Evolutionary conservation across 2,797 vertebrate genomes (phyloP), one percentile per base, ranked within the genome.

Genomic region (Menidia menidia): DNA sequence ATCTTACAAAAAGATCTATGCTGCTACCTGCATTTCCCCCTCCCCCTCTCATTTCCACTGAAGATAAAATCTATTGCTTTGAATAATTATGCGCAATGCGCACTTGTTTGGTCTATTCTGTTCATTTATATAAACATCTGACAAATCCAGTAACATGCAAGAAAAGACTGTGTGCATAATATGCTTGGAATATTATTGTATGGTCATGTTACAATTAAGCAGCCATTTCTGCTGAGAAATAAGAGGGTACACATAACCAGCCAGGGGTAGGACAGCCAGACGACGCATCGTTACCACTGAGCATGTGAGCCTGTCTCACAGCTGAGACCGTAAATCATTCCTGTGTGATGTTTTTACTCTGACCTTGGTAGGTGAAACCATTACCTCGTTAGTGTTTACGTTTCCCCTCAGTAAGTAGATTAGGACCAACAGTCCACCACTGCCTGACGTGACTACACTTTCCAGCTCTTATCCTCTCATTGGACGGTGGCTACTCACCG

Each of bases 401-500:
- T 91, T 80, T 85, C 57, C 55, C 65, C 71, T 61, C 75, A 50
- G 33, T 91, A 90, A 93, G 89, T 70, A 87, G 92, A 93, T 93
- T 87, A 91, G 63, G 74, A 43, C 18, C 75, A 80, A 63, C 39
- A 69, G 59, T 47, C 55, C 62, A 44, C 57, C 52, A n/a, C 58
- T 56, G 68, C 35, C 65, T 66, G 68, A 56, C 56, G 69, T 50
- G 51, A 19, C 55, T 69, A 52, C 30, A 52, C 25, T 60, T 2
- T 25, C 25, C 25, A 25, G 25, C 1, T 25, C 25, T 25, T 25
- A 25, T 25, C 25, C 25, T 25, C 56, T 33, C 35, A 33, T 7
- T 5, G 35, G 7, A 39, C 7, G 61, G 53, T 59, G 47, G 15
- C 30, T 47, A 88, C 87, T 89, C 77, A 98, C 97, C 97, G 9